These are phyloP conservation scores for Belgica antarctica DNA, from an alignment of 2,888 invertebrate species.

Conservation along the genomic window DNA sequence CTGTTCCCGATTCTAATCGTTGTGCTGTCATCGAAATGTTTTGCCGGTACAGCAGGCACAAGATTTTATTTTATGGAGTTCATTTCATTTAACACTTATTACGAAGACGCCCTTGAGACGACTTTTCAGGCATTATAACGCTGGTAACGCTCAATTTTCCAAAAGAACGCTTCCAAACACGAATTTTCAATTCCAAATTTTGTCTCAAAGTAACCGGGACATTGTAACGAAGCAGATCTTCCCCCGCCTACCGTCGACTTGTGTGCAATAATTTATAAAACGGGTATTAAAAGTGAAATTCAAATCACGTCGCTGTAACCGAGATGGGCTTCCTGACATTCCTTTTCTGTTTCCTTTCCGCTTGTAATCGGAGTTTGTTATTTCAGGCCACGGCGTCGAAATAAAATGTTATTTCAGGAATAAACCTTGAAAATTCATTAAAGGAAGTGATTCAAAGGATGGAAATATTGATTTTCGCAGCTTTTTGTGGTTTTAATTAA, in stretches of 20 bases:
- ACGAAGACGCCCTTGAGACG: not conserved
- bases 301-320: constrained; percentile 39
- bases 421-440: too few relatives aligned
- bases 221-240: too few relatives aligned
- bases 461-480: too few relatives aligned
- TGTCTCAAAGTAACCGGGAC: not conserved
- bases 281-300: too few relatives aligned
- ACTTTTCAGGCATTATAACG: not conserved
- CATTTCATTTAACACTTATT: not conserved
- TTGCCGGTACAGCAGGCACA: not conserved
- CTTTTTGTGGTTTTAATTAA: too few relatives aligned
- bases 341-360: constrained; percentile 3
- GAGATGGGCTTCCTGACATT: constrained; percentile 8
- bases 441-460: too few relatives aligned
- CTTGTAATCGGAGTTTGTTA: constrained; percentile 10
- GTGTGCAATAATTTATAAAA: too few relatives aligned
- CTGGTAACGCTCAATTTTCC: not conserved
- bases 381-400: not conserved
- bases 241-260: too few relatives aligned
- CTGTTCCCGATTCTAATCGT: constrained; percentile 10
- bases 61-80: not conserved
- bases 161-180: not conserved
- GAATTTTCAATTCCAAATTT: not conserved
- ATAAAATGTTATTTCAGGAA: not conserved
- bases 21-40: constrained; percentile 11